These are phyloP conservation scores for Tympanoctomys barrerae DNA, from an alignment of 2,797 vertebrate species.

Conservation along the genomic window DNA sequence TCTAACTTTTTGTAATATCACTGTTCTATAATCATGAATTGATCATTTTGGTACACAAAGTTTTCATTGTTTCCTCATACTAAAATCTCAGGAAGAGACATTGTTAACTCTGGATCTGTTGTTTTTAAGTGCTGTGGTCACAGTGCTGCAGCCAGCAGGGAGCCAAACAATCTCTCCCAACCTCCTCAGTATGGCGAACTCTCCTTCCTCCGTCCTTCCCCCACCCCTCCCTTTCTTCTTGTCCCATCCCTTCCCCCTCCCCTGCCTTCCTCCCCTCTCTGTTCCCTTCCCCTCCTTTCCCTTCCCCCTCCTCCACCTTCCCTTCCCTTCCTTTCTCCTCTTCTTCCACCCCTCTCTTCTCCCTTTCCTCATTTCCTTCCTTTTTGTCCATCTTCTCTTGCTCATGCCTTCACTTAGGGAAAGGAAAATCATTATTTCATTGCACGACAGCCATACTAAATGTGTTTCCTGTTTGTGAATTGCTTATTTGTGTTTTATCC, in stretches of 20 bases:
- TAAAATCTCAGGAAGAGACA: conserved; percentile 17
- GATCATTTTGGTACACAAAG: background rate
- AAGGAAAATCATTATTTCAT: background rate
- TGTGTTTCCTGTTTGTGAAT: conserved; percentile 10
- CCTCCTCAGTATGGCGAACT: background rate
- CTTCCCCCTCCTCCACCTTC: too few species aligned
- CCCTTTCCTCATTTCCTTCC: fast-evolving
- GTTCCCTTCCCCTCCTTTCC: too few species aligned
- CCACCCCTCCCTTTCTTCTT: fast-evolving
- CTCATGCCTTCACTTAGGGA: background rate
- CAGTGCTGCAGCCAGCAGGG: background rate
- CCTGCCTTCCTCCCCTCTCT: fast-evolving
- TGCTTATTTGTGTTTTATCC: background rate
- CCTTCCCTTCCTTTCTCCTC: fast-evolving
- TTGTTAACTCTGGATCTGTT: background rate
- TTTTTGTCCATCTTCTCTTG: background rate
- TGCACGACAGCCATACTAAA: background rate
- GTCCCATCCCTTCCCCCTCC: too few species aligned
- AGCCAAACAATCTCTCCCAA: background rate
- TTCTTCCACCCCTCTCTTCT: fast-evolving
- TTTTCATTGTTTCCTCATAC: conserved; percentile 28
- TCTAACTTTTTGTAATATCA: conserved; percentile 31
- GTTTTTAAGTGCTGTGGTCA: background rate
- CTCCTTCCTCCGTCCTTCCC: too few species aligned
- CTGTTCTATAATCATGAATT: background rate